Evolutionary conservation across 2,888 invertebrate species (phyloP).

Genomic region (Megaustenia siamemsis): DNA sequence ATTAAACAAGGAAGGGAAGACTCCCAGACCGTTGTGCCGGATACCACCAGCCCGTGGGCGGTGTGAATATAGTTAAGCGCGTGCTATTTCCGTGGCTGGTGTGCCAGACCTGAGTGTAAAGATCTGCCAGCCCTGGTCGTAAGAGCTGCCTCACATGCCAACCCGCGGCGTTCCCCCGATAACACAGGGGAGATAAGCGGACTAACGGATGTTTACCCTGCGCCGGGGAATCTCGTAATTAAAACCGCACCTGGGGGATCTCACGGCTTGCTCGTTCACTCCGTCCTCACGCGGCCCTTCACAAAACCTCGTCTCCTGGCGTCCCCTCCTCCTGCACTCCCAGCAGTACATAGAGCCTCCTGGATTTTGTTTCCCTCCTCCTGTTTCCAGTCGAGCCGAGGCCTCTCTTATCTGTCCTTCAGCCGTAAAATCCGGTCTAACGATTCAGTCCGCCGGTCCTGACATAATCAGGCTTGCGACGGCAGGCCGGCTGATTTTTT

Average conservation of each 20-base stretch:
- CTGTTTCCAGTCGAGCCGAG: not conserved
- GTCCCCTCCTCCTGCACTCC: not conserved
- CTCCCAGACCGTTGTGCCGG: too few relatives aligned
- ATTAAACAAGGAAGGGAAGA: too few relatives aligned
- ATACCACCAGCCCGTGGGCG: too few relatives aligned
- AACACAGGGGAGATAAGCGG: constrained; percentile 41
- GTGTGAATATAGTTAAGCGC: too few relatives aligned
- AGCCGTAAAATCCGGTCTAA: constrained; percentile 11
- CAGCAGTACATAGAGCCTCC: not conserved
- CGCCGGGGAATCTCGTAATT: constrained; percentile 44
- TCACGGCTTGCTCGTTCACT: constrained; percentile 28
- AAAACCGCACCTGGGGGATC: constrained; percentile 52
- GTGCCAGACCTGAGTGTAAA: too few relatives aligned
- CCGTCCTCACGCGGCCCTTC: not conserved
- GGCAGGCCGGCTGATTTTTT: not conserved
- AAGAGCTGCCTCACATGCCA: constrained; percentile 16
- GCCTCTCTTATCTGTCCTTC: constrained; percentile 14
- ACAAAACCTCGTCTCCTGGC: not conserved
- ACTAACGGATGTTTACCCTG: constrained; percentile 47
- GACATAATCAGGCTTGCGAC: not conserved
- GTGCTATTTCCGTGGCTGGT: too few relatives aligned
- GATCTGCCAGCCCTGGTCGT: not conserved
- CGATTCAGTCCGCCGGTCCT: constrained; percentile 2
- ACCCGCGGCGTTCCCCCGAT: constrained; percentile 40
- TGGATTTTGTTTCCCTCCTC: not conserved